Evolutionary conservation across 2,797 vertebrate genomes (phyloP), one percentile per base, ranked within the genome.

Genomic region (Amblyraja radiata): DNA sequence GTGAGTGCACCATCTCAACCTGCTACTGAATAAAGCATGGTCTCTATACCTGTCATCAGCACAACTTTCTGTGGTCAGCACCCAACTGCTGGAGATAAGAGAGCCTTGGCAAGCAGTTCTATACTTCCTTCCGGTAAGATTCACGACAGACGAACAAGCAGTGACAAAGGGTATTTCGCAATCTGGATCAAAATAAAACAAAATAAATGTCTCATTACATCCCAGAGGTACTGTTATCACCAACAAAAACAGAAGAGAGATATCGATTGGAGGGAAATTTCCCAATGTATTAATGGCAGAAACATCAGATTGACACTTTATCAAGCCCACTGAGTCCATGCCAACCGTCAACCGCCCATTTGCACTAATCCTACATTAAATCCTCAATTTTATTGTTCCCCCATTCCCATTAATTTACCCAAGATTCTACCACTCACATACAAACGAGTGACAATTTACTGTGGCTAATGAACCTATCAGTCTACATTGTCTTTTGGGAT

Each of bases 11-110:
- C 18, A 21, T 74, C 71, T 7, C 71, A 74, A 74, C n/a, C 6
- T 63, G 18, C 65, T 32, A 88, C 11, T 65, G 84, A 65, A 74
- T n/a, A 21, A 88, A 65, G 28, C 65, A 65, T 32, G 16, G 61
- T 88, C 84, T 88, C 21, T 88, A 21, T 88, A 88, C 84, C 84
- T 88, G n/a, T 88, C 14, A 8, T 65, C 28, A 7, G 84, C 84
- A 65, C 84, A 88, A 6, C 61, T 36, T 63, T n/a, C 0, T 32
- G 28, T 88, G 0, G 61, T 88, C 84, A 88, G 61, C 84, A 88
- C 84, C 84, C 84, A 88, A 32, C n/a, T 16, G 63, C 7, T 88
- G 84, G 84, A 18, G 61, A 65, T 21, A 36, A 88, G 61, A 4
- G 84, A 18, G 16, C 84, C 84, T 3, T 88, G 84, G 18, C 61